Percentiles rank a stretch among this genome's conserved stretches.
Conservation (phyloP, 2,888 invertebrate species). For the Coenonympha arcania region DNA sequence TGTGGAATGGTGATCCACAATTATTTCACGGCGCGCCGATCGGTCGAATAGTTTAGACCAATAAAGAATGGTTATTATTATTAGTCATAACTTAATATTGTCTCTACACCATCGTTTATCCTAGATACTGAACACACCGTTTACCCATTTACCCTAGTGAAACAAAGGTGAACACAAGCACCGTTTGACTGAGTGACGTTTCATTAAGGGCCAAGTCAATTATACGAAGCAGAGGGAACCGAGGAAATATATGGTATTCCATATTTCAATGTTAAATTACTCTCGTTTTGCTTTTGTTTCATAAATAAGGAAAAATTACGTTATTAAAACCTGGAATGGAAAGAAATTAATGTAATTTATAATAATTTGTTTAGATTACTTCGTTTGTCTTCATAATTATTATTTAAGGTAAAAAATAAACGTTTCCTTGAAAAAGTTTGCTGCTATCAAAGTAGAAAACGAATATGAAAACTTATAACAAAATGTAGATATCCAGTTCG, state of each 20-base stretch:
- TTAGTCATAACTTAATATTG: too few species aligned
- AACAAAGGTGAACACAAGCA: slow-evolving; percentile 18
- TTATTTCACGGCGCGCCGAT: too few species aligned
- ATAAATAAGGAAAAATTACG: slow-evolving; percentile 40
- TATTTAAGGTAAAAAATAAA: background rate
- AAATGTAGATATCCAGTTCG: too few species aligned
- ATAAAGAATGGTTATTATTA: too few species aligned
- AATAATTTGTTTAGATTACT: slow-evolving; percentile 34
- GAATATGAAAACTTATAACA: too few species aligned
- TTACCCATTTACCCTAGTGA: slow-evolving; percentile 9
- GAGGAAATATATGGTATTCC: slow-evolving; percentile 44
- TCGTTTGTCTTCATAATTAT: background rate
- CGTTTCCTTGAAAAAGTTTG: background rate
- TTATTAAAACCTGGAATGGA: slow-evolving; percentile 20
- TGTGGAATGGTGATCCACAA: too few species aligned
- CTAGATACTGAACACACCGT: slow-evolving; percentile 10
- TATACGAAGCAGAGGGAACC: slow-evolving; percentile 36
- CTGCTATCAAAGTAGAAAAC: too few species aligned
- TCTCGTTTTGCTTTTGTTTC: slow-evolving; percentile 39
- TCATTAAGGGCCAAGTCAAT: slow-evolving; percentile 53
- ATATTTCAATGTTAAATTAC: slow-evolving; percentile 52
- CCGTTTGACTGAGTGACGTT: slow-evolving; percentile 39
- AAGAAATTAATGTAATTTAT: slow-evolving; percentile 41
- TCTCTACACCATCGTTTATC: too few species aligned
- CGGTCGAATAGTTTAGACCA: too few species aligned